Evolutionary conservation across 2,113 vertebrate species (phyloP), one percentile per base, ranked within the genome.

Genomic region (Eptesicus fuscus): DNA sequence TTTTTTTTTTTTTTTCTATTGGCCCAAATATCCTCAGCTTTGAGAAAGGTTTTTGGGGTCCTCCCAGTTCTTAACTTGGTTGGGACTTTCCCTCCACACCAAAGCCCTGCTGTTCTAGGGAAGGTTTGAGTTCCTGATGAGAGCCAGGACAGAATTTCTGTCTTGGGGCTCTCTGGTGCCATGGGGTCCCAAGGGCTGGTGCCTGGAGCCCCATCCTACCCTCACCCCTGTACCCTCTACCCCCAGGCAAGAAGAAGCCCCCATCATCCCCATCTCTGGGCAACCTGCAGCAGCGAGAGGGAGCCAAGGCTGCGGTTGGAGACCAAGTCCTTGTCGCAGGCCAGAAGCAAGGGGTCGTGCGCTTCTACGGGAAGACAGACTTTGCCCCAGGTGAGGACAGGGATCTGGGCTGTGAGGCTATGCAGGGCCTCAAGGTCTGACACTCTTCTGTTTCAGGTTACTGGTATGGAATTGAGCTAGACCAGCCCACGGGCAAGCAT

Each of bases 351-450:
- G 99, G 99, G 28, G 95, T 98, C 3, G 98, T 99, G 10, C 99
- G 99, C 47, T 99, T 98, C 97, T 99, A 99, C 1, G 99, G 99
- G 9, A 99, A 99, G 92, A 99, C 99, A 0, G 99, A 99, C 98
- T 99, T 99, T 87, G 99, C 99, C 88, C 99, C 99, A 96, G 99
- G 99, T 99, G 42, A 18, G 95, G 28, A 37, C 1, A 32, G 35
- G 35, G 28, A 61, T 30, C 20, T 25, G 61, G 83, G 83, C n/a
- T 30, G 9, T n/a, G 44, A 49, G 74, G 1, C n/a, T n/a, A 83
- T 90, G 42, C 10, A 74, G 74, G 67, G 23, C n/a, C 30, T n/a
- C 3, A 9, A 32, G 61, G 61, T 49, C 93, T 96, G 83, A 96
- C 93, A 37, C 35, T 7, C 11, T 30, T 17, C 42, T 76, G n/a